Percentiles rank a stretch among this genome's conserved stretches.
These are phyloP conservation scores for Camponotus pennsylvanicus DNA, from an alignment of 1,140 invertebrate genomes.

Conservation along the genomic window DNA sequence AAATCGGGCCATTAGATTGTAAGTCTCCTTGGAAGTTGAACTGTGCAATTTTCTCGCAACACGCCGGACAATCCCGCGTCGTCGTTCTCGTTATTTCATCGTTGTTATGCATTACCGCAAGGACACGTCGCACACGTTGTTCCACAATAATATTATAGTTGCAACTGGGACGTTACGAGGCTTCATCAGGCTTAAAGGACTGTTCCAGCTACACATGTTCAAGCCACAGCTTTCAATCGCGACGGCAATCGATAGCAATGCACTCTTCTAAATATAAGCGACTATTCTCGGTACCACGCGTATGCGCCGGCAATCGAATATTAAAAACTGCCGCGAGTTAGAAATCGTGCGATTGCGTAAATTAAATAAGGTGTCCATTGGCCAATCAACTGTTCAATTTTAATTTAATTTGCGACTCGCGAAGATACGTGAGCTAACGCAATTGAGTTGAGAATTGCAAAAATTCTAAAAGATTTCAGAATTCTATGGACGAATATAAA, in stretches of 20 bases:
- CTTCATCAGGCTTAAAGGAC: background rate
- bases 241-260: background rate
- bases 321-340: background rate
- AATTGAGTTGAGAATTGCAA: background rate
- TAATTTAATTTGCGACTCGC: background rate
- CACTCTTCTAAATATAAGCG: background rate
- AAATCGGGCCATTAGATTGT: slow-evolving; percentile 78
- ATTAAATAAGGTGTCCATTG: background rate
- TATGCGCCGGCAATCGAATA: background rate
- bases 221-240: background rate
- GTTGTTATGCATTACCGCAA: slow-evolving; percentile 68
- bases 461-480: background rate
- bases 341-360: background rate
- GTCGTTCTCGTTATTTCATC: slow-evolving; percentile 17
- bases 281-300: background rate
- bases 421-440: background rate
- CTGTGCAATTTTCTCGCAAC: background rate
- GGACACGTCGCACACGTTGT: slow-evolving; percentile 56
- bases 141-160: background rate
- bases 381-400: too few species aligned
- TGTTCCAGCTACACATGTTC: too few species aligned
- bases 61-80: slow-evolving; percentile 22
- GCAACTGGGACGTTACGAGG: slow-evolving; percentile 1
- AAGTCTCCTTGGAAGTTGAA: slow-evolving; percentile 77
- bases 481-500: slow-evolving; percentile 3